Conservation (phyloP, 2,797 vertebrate species). For the Hippopotamyrus pictus region DNA sequence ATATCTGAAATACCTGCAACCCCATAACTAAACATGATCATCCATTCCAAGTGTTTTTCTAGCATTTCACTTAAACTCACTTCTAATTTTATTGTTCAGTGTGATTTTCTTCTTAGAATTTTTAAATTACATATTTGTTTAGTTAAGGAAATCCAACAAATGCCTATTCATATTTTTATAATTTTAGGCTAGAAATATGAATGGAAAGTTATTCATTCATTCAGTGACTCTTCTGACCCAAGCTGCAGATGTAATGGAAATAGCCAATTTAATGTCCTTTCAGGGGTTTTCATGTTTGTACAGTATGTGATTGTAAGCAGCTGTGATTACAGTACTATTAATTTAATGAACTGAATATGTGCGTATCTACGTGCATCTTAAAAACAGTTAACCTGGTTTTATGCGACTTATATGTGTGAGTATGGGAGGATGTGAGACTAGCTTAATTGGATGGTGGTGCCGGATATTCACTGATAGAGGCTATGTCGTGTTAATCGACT, state of each 20-base stretch:
- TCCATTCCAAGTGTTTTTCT: background rate
- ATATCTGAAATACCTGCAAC: background rate
- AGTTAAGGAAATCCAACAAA: background rate
- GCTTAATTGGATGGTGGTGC: background rate
- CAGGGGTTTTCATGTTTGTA: background rate
- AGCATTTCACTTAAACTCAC: background rate
- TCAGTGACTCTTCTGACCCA: background rate
- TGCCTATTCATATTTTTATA: background rate
- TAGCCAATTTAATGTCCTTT: background rate
- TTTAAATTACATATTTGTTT: background rate
- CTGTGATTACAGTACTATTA: background rate
- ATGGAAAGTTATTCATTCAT: background rate
- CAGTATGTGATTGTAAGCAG: background rate
- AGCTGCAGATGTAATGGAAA: background rate
- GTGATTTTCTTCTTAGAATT: background rate
- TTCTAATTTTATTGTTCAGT: background rate
- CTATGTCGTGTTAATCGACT: background rate
- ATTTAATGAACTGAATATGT: background rate
- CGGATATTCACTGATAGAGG: background rate
- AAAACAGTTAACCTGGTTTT: background rate
- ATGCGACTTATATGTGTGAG: background rate
- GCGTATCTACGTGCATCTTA: background rate
- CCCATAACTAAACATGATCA: background rate
- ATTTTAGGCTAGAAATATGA: background rate
- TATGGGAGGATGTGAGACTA: background rate